Percentiles rank a stretch among this genome's conserved stretches.
Evolutionary conservation across 2,113 vertebrate genomes (phyloP).

Genomic region (Hemichromis elongatus): DNA sequence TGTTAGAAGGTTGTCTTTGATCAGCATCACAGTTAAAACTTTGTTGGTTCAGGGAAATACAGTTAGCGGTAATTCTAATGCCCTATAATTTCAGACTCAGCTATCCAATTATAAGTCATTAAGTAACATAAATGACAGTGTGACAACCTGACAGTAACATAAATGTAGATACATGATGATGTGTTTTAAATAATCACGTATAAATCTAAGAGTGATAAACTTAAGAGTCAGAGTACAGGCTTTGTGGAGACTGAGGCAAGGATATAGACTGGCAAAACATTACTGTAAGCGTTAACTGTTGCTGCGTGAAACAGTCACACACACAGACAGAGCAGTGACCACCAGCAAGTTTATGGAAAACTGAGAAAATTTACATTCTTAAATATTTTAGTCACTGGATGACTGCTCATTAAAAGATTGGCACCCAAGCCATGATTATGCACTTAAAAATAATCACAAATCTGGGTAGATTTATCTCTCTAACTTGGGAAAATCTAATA

Average conservation of each 20-base stretch:
- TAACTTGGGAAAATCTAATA: background rate
- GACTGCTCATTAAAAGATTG: background rate
- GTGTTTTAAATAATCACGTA: background rate
- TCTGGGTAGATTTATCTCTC: background rate
- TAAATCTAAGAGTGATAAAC: accelerated
- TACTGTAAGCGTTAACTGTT: background rate
- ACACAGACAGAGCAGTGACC: background rate
- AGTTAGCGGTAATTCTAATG: background rate
- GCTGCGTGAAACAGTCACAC: background rate
- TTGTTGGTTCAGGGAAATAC: background rate
- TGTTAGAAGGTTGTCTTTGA: background rate
- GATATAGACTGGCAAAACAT: background rate
- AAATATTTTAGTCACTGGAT: background rate
- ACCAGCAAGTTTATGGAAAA: background rate
- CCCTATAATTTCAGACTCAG: background rate
- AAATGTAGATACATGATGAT: background rate
- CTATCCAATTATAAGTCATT: background rate
- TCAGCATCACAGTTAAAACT: background rate
- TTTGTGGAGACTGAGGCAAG: background rate
- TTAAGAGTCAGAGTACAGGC: background rate
- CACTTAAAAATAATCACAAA: background rate
- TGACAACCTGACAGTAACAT: background rate
- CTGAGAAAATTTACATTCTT: background rate
- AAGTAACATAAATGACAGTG: background rate
- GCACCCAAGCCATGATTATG: background rate